Evolutionary conservation across 2,888 invertebrate species (phyloP), one percentile per base, ranked within the genome.

Genomic region (Busseola fusca): DNA sequence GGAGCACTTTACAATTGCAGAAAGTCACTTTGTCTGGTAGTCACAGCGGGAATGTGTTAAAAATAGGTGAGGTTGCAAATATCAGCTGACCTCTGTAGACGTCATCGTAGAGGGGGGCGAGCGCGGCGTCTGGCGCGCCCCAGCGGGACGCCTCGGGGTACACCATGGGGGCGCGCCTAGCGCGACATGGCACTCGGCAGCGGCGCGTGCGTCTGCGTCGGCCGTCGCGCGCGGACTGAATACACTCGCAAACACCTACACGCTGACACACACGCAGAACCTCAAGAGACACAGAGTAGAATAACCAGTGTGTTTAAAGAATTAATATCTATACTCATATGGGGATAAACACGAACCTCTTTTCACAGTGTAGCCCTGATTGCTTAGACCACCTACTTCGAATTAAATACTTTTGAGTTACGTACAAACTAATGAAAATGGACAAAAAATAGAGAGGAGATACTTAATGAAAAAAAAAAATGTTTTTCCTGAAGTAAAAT

Each of bases 91-190:
- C 97, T 95, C 96, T 93, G 93, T 96, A 96, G 90, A 96, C 96
- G 94, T 96, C 96, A 91, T 96, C 96, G 95, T 96, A 97, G 92
- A 96, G 96, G 91, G 96, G 96, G 88, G 96, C 96, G 95, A 96
- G 96, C 86, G 96, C 96, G 88, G 96, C 94, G 91, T 96, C 96
- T 94, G 96, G 96, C 95, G 94, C 96, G 96, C 94, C 95, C 95
- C 96, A 96, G 90, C 96, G 95, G 92, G 94, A 90, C 87, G 96
- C 95, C 93, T 96, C 96, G 87, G 96, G 96, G 93, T 96, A 97
- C 91, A 97, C 96, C 96, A 96, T 96, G 93, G 92, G 90, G 91
- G 90, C 92, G 92, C 90, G 91, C 90, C 91, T 91, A 92, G 90
- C 91, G 91, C 90, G 86, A 88, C 93, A 92, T 92, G 89, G 90